Conservation (phyloP, 35 echinoderm and acorn worm genomes). For the Apostichopus japonicus region DNA sequence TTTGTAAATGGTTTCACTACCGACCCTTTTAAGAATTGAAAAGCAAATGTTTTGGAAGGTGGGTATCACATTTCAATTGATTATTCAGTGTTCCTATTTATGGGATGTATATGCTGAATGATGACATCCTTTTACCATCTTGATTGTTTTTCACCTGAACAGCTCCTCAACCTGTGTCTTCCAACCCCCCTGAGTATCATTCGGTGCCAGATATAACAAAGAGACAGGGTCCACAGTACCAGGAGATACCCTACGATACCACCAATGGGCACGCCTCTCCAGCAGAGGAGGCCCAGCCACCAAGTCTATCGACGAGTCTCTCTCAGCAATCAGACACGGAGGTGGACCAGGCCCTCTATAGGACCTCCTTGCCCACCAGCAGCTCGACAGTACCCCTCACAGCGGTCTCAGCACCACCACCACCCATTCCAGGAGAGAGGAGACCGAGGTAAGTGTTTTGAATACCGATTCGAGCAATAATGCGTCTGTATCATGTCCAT, state of each 20-base stretch:
- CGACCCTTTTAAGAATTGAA: too few species aligned
- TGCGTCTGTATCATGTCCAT: too few species aligned
- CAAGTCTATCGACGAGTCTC: neutral
- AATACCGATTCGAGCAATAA: neutral
- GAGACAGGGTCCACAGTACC: conserved; percentile 33
- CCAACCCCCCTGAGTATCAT: conserved; percentile 30
- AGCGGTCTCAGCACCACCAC: neutral
- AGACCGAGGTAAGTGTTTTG: conserved; percentile 20
- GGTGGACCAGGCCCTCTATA: conserved; percentile 40
- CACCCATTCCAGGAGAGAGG: conserved; percentile 19
- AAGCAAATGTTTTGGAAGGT: too few species aligned
- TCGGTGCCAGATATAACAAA: neutral
- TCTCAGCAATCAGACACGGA: conserved; percentile 45
- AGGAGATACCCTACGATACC: conserved; percentile 43
- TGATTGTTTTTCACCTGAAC: neutral
- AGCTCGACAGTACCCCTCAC: conserved; percentile 39
- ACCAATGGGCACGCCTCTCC: conserved; percentile 6
- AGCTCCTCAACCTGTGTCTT: conserved; percentile 9
- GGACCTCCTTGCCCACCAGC: conserved; percentile 12
- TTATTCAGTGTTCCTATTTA: too few species aligned
- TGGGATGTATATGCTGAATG: too few species aligned
- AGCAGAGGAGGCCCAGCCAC: conserved; percentile 4
- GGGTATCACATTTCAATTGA: too few species aligned
- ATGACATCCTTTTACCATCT: neutral
- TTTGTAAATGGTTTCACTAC: too few species aligned